Evolutionary conservation across 2,113 vertebrate species (phyloP), one percentile per base, ranked within the genome.

Genomic region (Sus scrofa): DNA sequence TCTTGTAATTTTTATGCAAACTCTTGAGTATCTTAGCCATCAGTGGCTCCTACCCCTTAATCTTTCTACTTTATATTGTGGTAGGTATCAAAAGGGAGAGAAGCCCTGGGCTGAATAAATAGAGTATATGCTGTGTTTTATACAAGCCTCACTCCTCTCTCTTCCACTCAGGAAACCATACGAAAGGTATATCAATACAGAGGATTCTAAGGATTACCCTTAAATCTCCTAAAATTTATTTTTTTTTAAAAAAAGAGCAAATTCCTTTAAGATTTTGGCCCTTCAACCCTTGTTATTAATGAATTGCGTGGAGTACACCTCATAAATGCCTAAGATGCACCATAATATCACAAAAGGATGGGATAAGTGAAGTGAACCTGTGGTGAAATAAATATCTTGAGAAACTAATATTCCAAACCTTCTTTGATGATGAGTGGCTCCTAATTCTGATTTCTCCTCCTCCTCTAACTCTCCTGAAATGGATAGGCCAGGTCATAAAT

Each of bases 221-320:
- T 92, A 86, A 75, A 81, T 37, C 7, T 4, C 10, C 14, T 58
- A 56, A 73, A 86, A 52, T 86, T 34, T 44, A 95, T 39, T 67
- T 58, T 77, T 86, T 73, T 94, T 18, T 14, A 24, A 12, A 65
- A 58, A 26, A 77, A 96, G 89, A 91, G 56, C 15, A 81, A 79
- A 84, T 50, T 54, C 34, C 30, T 89, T 77, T 54, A 37, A 78
- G 20, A 89, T 15, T 30, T 73, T 91, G 22, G 24, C 32, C n/a
- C 34, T n/a, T 73, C 62, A 78, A 67, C 22, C n/a, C 39, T 32
- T 44, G 16, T 44, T 63, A 37, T 26, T 78, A 92, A 71, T 56
- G 62, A 56, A 30, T 56, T 56, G 13, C n/a, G 67, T 50, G 24
- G 44, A 20, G 12, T 13, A 89, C 10, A 81, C 30, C 34, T 84